Evolutionary conservation across 2,888 invertebrate genomes (phyloP), one percentile per base, ranked within the genome.

Genomic region (Arrhopalites spinosus): DNA sequence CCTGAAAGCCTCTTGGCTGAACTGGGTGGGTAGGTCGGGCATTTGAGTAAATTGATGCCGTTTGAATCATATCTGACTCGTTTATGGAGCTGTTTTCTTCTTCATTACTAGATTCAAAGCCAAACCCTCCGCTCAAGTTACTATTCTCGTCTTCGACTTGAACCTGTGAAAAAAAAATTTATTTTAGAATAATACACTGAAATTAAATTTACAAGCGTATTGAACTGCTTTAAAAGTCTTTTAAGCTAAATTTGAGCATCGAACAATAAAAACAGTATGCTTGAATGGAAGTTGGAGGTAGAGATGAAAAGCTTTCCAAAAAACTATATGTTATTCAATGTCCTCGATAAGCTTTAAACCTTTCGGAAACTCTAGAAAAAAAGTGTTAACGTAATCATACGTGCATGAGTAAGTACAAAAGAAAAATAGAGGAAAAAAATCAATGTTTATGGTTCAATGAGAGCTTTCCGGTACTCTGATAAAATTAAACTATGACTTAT

Each of bases 1-100:
- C 93, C 90, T 91, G 92, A 85, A 91, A 89, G 79, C 78, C 80
- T 78, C 82, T 78, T 88, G 89, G 85, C 91, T 89, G 84, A 90
- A 80, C 77, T 71, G 81, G 75, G 76, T 81, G 81, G 78, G 79
- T 79, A 78, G 82, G 83, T 75, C 82, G 79, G 73, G 80, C 89
- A 84, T 83, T 88, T 88, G 82, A 88, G 84, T 90, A 89, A 83
- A 89, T 89, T 82, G 89, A 89, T 80, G 89, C 88, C 80, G 90
- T 89, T 85, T 90, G 90, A 85, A 90, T 89, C 90, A 90, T 90
- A 83, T 89, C 88, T 84, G 86, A 86, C 83, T 27, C 68, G 29
- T 73, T 47, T 27, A 47, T 30, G 23, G 25, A 23, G 2, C 45
- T 25, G 11, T 15, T 29, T 17, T 25, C 43, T n/a, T 29, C 69